Percentiles rank a stretch among this genome's conserved stretches.
phyloP scores from a whole-genome alignment of 2,888 invertebrate species.

The Metallyticus violacea region DNA sequence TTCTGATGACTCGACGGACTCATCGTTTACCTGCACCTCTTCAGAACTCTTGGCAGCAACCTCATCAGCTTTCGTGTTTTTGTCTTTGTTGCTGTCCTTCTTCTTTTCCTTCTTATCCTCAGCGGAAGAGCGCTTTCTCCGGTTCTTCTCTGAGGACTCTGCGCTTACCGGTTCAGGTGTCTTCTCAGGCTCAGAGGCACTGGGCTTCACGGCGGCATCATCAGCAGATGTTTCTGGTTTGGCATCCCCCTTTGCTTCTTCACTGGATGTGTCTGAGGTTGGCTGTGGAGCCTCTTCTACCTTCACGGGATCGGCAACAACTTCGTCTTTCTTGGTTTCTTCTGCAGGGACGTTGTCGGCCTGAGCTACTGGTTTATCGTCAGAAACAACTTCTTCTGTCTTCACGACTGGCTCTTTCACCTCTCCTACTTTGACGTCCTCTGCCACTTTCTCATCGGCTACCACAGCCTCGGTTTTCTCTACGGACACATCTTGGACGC shows the following conservation, averaged over 20 bases:
- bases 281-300: neutral
- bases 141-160: neutral
- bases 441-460: neutral
- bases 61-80: slow-evolving; percentile 21
- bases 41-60: neutral
- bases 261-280: slow-evolving; percentile 3
- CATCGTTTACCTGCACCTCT: neutral
- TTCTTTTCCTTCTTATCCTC: neutral
- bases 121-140: neutral
- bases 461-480: slow-evolving; percentile 13
- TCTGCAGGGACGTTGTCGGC: neutral
- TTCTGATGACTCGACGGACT: slow-evolving; percentile 21
- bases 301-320: neutral
- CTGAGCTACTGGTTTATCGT: slow-evolving; percentile 1
- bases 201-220: neutral
- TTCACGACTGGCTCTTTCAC: neutral
- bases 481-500: slow-evolving; percentile 21
- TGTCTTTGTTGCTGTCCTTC: neutral
- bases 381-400: neutral
- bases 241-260: slow-evolving; percentile 23
- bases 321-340: neutral
- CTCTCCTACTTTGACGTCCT: neutral
- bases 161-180: neutral
- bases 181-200: neutral
- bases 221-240: slow-evolving; percentile 18